phyloP scores from a whole-genome alignment of 2,113 vertebrate genomes.

The Megaleporinus macrocephalus region DNA sequence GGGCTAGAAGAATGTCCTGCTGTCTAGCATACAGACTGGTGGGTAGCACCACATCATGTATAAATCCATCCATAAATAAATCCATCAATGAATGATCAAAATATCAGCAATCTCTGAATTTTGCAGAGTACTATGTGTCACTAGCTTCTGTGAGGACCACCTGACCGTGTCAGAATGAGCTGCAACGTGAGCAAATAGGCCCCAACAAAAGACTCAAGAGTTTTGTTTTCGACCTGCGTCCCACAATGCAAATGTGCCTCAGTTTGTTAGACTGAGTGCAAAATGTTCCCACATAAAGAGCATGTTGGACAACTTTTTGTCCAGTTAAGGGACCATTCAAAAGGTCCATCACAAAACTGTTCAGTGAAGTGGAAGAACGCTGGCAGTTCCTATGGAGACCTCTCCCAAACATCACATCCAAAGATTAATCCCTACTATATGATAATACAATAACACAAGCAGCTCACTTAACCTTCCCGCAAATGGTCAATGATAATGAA shows the following conservation, averaged over 20 bases:
- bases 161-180: not conserved
- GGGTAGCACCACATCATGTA: no score
- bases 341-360: constrained; percentile 48
- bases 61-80: no score
- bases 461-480: not conserved
- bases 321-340: constrained; percentile 50
- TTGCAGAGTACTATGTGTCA: not conserved
- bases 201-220: not conserved
- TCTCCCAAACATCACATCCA: constrained; percentile 50
- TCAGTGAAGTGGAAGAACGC: constrained; percentile 51
- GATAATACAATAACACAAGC: constrained; percentile 35
- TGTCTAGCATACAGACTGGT: no score
- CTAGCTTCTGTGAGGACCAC: not conserved
- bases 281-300: constrained; percentile 20
- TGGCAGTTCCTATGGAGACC: constrained; percentile 65
- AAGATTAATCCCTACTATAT: constrained; percentile 18
- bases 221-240: not conserved
- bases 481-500: not conserved
- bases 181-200: not conserved
- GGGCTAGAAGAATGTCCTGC: no score
- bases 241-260: not conserved
- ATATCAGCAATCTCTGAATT: no score
- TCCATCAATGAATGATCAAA: no score
- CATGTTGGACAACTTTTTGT: constrained; percentile 60
- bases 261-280: not conserved